Evolutionary conservation across 2,113 vertebrate genomes (phyloP).

Genomic region (Lagopus muta): DNA sequence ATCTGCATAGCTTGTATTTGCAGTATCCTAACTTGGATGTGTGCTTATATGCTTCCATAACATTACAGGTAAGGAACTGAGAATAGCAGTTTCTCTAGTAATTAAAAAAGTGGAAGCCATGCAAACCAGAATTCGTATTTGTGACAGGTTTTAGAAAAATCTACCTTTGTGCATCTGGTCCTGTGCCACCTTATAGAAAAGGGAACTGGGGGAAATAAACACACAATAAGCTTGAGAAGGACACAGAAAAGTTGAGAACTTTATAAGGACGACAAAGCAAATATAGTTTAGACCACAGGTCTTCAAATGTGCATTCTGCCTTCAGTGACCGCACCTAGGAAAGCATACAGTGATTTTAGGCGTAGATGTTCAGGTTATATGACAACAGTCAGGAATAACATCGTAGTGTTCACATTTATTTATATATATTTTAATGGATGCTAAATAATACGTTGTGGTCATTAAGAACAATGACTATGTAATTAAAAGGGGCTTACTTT

Average conservation of each 20-base stretch:
- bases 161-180: background rate
- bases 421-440: background rate
- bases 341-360: background rate
- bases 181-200: background rate
- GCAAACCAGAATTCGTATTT: background rate
- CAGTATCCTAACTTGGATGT: background rate
- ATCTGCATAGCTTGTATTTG: background rate
- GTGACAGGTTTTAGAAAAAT: background rate
- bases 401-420: background rate
- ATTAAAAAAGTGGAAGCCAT: background rate
- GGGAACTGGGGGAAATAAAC: background rate
- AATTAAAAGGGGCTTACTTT: conserved; percentile 21
- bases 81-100: background rate
- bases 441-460: background rate
- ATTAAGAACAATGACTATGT: background rate
- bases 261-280: background rate
- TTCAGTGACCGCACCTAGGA: background rate
- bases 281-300: background rate
- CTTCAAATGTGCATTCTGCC: background rate
- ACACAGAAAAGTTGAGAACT: background rate
- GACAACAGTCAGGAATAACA: background rate
- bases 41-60: background rate
- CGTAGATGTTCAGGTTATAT: background rate
- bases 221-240: background rate
- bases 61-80: background rate